phyloP scores from a whole-genome alignment of 2,113 vertebrate species.

The Paramisgurnus dabryanus region DNA sequence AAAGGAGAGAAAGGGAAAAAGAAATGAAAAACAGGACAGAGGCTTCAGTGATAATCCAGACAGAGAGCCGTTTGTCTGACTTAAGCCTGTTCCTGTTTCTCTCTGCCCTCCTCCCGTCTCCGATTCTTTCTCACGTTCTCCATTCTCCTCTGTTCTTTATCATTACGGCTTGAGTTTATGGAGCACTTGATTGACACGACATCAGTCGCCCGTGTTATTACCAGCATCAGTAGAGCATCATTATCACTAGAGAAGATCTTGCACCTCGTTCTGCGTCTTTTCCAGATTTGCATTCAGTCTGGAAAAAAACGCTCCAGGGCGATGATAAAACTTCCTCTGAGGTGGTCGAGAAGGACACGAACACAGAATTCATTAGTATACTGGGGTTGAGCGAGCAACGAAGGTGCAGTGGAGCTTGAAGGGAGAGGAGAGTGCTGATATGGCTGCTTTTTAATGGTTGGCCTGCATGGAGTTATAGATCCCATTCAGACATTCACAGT shows the following conservation, averaged over 20 bases:
- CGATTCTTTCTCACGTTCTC: constrained; percentile 45
- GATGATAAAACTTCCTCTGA: constrained; percentile 16
- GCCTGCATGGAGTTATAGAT: not conserved
- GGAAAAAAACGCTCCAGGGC: not conserved
- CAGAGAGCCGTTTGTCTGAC: constrained; percentile 55
- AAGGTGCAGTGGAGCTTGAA: constrained; percentile 22
- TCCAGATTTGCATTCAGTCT: not conserved
- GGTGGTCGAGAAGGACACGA: not conserved
- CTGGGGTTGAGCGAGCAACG: not conserved
- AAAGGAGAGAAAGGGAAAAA: constrained; percentile 17
- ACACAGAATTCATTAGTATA: constrained; percentile 6
- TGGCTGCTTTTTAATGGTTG: constrained; percentile 13
- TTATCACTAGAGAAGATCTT: not conserved
- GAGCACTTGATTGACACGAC: constrained; percentile 22
- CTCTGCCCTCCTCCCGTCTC: constrained; percentile 38
- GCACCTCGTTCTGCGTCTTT: not conserved
- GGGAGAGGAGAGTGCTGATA: constrained; percentile 4
- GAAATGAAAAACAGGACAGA: constrained; percentile 34
- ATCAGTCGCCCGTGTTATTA: not conserved
- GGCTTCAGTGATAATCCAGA: constrained; percentile 41
- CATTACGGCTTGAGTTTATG: constrained; percentile 14
- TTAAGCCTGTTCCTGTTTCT: constrained; percentile 39
- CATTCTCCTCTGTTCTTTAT: constrained; percentile 40
- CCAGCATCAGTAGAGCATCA: not conserved
- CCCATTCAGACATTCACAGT: not conserved